Conservation (phyloP, 2,113 vertebrate species). For the Pavo muticus region DNA sequence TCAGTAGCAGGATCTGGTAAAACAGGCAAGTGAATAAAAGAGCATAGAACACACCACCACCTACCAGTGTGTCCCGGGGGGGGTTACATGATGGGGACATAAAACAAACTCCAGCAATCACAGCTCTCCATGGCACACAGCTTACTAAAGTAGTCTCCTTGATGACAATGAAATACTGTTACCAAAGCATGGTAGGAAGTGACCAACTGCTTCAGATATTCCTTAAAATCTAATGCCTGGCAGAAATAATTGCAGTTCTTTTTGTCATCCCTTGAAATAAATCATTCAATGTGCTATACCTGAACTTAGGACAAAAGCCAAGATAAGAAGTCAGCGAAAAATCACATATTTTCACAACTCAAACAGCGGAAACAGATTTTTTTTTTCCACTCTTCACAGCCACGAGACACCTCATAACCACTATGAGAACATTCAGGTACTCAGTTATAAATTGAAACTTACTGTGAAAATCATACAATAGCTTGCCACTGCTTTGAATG, state of each 20-base stretch:
- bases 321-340: background rate
- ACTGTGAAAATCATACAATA: background rate
- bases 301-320: background rate
- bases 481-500: background rate
- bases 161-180: background rate
- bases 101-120: background rate
- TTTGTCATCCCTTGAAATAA: background rate
- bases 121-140: background rate
- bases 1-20: background rate
- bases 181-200: background rate
- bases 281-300: background rate
- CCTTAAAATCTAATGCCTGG: background rate
- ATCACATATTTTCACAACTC: background rate
- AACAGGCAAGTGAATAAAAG: background rate
- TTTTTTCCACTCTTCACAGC: background rate
- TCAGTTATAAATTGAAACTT: background rate
- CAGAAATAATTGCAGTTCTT: background rate
- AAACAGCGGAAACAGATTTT: background rate
- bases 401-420: background rate
- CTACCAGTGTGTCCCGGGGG: background rate
- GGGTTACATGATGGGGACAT: constrained; percentile 1
- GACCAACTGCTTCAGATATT: background rate
- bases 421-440: background rate
- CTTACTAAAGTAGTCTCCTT: background rate
- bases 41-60: background rate